Evolutionary conservation across 2,797 vertebrate genomes (phyloP).

Genomic region (Petrocephalus sullivani): DNA sequence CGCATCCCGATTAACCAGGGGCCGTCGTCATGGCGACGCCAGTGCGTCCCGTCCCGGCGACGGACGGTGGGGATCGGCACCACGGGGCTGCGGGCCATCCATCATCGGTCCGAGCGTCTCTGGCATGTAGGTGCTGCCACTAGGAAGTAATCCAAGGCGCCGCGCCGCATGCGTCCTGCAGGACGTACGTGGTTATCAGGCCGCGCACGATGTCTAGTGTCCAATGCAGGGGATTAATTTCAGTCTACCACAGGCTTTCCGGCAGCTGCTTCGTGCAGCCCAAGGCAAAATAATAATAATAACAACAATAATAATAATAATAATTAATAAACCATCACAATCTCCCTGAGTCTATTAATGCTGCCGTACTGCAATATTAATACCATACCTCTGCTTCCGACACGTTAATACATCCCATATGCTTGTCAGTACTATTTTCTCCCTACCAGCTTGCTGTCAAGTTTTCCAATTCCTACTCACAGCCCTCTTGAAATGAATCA

Average conservation of each 20-base stretch:
- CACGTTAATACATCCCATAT: conserved; percentile 11
- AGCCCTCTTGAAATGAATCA: neutral
- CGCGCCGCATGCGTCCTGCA: conserved; percentile 31
- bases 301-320: too few relatives aligned
- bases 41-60: conserved; percentile 1
- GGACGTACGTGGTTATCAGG: neutral
- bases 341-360: neutral
- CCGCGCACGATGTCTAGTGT: neutral
- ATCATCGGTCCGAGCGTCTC: conserved; percentile 37
- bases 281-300: neutral
- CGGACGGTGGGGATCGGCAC: conserved; percentile 25
- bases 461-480: neutral
- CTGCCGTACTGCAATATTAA: neutral
- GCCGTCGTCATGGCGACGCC: conserved; percentile 11
- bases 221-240: neutral
- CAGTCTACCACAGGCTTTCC: neutral
- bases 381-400: neutral
- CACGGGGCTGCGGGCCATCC: conserved; percentile 42
- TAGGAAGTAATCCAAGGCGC: conserved; percentile 27
- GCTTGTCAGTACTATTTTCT: neutral
- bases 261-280: neutral
- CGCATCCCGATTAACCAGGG: conserved; percentile 22
- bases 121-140: conserved; percentile 28
- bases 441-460: neutral
- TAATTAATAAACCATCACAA: neutral